Evolutionary conservation across 2,797 vertebrate species (phyloP), one percentile per base, ranked within the genome.

Genomic region (Salmo trutta): DNA sequence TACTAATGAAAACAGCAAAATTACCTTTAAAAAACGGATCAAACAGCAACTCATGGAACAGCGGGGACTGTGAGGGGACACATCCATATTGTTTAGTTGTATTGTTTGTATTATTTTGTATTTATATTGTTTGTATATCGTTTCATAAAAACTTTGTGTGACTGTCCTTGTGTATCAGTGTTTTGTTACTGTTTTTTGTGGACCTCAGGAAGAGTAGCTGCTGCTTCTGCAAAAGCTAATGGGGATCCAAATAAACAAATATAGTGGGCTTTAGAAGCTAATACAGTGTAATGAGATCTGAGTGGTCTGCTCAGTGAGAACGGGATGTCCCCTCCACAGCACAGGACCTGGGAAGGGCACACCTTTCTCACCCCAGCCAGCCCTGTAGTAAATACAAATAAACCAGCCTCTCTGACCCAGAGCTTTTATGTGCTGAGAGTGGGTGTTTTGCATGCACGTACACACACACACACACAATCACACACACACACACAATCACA

Each of bases 251-350:
- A 47, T 47, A 12, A 47, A 47, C 10, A 47, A 47, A 47, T 14
- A 86, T 82, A 81, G 84, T 77, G 83, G 80, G 86, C 84, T 88
- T 64, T 71, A 82, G 75, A 74, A 81, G 53, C 59, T 81, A 89
- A 84, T 62, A 82, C 83, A 81, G 52, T 69, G 88, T 88, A 90
- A 91, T 86, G 85, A 91, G 87, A 92, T 92, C 87, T 86, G 82
- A 87, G 83, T 81, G 41, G 79, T 82, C 81, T 76, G 75, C 76
- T 74, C 79, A 85, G 88, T 87, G 88, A 88, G 84, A 91, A 86
- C 69, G 82, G 87, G 81, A 83, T 82, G 85, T 87, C 79, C 82
- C 75, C 83, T 87, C 78, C 83, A 76, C 82, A 75, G 90, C 76
- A 76, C 77, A 86, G 82, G 81, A 78, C 75, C 21, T 64, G 59